Conservation (phyloP, 2,113 vertebrate species). For the Cololabis saira region DNA sequence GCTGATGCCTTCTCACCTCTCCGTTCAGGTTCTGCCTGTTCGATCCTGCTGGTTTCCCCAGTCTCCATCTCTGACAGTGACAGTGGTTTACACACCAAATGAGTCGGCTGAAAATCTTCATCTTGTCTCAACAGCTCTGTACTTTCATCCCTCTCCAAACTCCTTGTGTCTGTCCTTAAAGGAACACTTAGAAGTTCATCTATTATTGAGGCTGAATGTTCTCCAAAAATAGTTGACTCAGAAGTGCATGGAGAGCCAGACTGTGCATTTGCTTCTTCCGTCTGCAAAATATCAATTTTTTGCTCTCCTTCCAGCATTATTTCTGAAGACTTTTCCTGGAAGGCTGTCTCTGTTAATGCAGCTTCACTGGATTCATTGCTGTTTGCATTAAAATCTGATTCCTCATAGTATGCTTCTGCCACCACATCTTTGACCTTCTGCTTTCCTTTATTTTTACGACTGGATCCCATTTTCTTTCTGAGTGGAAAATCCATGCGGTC, state of each 20-base stretch:
- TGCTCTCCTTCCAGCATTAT: not conserved
- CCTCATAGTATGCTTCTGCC: not conserved
- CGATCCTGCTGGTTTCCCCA: not conserved
- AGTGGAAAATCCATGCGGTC: not conserved
- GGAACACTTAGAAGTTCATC: not conserved
- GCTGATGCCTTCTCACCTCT: not conserved
- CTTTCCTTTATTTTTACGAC: slow-evolving; percentile 30
- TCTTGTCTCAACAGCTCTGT: not conserved
- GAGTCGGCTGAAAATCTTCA: slow-evolving; percentile 4
- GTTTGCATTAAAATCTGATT: not conserved
- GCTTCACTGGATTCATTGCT: not conserved
- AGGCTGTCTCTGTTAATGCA: not conserved
- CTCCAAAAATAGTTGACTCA: not conserved
- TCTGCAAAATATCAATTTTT: not conserved
- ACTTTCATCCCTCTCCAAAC: not conserved
- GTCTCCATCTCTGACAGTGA: not conserved
- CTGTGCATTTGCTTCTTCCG: not conserved
- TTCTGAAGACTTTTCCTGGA: not conserved
- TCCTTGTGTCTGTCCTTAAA: slow-evolving; percentile 1
- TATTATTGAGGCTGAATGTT: not conserved
- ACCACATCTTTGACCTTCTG: not conserved
- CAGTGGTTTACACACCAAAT: not conserved
- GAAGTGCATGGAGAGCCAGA: not conserved
- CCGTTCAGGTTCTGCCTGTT: not conserved
- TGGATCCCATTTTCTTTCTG: slow-evolving; percentile 54